Conservation (phyloP, 1,140 invertebrate species). For the Triops longicaudatus region DNA sequence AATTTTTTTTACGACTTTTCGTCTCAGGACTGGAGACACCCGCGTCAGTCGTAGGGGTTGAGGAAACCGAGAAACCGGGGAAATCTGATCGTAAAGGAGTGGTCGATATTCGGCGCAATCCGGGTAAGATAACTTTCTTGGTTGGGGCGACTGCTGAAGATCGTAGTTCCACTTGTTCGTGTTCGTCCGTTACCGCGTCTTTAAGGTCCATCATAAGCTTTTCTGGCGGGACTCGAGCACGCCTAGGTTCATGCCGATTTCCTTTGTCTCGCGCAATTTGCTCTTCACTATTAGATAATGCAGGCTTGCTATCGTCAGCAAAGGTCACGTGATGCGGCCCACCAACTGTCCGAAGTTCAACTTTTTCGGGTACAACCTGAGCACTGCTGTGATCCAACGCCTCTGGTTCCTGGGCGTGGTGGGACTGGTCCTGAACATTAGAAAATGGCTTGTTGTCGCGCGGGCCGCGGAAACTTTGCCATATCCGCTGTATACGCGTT, state of each 20-base stretch:
- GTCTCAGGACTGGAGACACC: background rate
- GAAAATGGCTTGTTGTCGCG: background rate
- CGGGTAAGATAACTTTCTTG: constrained; percentile 12
- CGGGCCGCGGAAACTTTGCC: background rate
- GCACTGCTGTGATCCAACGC: background rate
- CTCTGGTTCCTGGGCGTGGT: background rate
- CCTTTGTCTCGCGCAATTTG: background rate
- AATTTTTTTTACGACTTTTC: constrained; percentile 9
- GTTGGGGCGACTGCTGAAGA: background rate
- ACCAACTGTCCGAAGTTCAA: background rate
- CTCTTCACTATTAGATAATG: background rate
- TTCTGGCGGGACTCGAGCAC: background rate
- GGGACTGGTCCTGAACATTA: background rate
- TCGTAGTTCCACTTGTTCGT: background rate
- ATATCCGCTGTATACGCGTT: background rate
- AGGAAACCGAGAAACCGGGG: background rate
- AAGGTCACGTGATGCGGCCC: background rate
- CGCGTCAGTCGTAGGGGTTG: background rate
- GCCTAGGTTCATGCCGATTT: background rate
- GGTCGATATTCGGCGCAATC: constrained; percentile 26
- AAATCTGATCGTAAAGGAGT: constrained; percentile 17
- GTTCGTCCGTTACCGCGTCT: background rate
- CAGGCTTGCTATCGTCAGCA: background rate
- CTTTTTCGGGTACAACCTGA: background rate
- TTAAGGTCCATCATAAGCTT: background rate